Percentiles rank a stretch among this genome's conserved stretches.
These are phyloP conservation scores for Drosophila rufa DNA, from an alignment of 1,140 invertebrate species.

Conservation along the genomic window DNA sequence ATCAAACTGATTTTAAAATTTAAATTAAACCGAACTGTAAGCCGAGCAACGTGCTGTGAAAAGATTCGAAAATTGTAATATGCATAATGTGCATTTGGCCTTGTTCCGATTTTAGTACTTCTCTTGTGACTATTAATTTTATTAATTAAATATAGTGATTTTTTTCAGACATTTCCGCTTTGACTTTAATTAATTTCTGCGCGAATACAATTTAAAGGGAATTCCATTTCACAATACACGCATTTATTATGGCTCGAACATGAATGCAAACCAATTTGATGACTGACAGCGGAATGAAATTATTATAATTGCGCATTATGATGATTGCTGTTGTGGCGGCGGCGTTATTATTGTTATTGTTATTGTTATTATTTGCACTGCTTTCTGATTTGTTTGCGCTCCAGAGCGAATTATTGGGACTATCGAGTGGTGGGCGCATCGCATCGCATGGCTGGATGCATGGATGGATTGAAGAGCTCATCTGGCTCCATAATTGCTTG, in stretches of 20 bases:
- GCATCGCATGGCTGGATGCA: neutral
- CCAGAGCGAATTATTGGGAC: slow-evolving; percentile 41
- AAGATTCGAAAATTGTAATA: slow-evolving; percentile 26
- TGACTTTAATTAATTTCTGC: slow-evolving; percentile 48
- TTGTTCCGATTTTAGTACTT: slow-evolving; percentile 13
- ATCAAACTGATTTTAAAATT: slow-evolving; percentile 10
- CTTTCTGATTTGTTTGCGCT: slow-evolving; percentile 70
- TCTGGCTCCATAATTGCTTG: slow-evolving; percentile 61
- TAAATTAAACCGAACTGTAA: slow-evolving; percentile 4
- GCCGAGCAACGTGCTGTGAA: slow-evolving; percentile 29
- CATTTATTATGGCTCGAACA: slow-evolving; percentile 31
- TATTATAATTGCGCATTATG: slow-evolving; percentile 73
- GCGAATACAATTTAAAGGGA: slow-evolving; percentile 34
- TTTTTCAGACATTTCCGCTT: slow-evolving; percentile 25
- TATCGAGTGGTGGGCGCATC: slow-evolving; percentile 15
- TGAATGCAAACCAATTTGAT: slow-evolving; percentile 63
- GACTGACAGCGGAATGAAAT: slow-evolving; percentile 68
- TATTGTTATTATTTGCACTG: slow-evolving; percentile 60
- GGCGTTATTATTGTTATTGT: slow-evolving; percentile 43
- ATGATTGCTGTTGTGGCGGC: slow-evolving; percentile 45
- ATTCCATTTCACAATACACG: slow-evolving; percentile 25
- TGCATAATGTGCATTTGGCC: slow-evolving; percentile 14
- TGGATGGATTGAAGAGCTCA: slow-evolving; percentile 6
- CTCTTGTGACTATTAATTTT: slow-evolving; percentile 44
- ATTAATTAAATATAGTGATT: slow-evolving; percentile 42